A percentile compares a stretch with the other conserved stretches of the same genome.
Evolutionary conservation across 2,888 invertebrate species (phyloP).

Genomic region (Leptogaster cylindrica): DNA sequence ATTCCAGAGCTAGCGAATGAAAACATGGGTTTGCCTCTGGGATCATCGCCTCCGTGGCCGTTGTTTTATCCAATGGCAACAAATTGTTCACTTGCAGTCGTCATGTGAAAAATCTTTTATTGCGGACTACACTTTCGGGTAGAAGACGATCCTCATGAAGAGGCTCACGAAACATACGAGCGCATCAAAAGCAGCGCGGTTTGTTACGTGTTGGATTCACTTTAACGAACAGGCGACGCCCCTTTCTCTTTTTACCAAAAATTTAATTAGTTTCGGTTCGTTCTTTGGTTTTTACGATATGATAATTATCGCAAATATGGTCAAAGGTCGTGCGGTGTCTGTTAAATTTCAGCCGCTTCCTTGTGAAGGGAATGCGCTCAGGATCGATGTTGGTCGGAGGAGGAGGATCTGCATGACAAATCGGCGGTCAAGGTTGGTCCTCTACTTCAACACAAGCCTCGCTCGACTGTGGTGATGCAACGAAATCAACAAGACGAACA

Average conservation of each 20-base stretch:
- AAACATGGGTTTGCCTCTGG: neutral
- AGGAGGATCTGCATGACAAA: slow-evolving; percentile 29
- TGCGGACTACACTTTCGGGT: slow-evolving; percentile 6
- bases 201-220: slow-evolving; percentile 17
- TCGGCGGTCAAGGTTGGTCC: slow-evolving; percentile 1
- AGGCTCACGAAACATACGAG: neutral
- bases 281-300: neutral
- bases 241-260: slow-evolving; percentile 39
- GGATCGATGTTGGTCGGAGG: too few relatives aligned
- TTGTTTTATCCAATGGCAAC: slow-evolving; percentile 28
- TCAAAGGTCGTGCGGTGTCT: slow-evolving; percentile 37
- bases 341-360: slow-evolving; percentile 5
- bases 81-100: slow-evolving; percentile 35
- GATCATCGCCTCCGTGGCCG: slow-evolving; percentile 10
- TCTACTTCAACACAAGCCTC: neutral
- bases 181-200: neutral
- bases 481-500: slow-evolving; percentile 16
- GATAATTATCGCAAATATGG: slow-evolving; percentile 44
- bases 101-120: slow-evolving; percentile 40
- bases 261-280: slow-evolving; percentile 43
- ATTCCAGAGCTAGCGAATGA: slow-evolving; percentile 20
- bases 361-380: neutral
- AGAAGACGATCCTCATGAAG: slow-evolving; percentile 10
- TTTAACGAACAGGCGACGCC: slow-evolving; percentile 34
- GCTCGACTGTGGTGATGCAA: neutral